Evolutionary conservation across 2,113 vertebrate genomes (phyloP), one percentile per base, ranked within the genome.

Genomic region (Spilogale gracilis): DNA sequence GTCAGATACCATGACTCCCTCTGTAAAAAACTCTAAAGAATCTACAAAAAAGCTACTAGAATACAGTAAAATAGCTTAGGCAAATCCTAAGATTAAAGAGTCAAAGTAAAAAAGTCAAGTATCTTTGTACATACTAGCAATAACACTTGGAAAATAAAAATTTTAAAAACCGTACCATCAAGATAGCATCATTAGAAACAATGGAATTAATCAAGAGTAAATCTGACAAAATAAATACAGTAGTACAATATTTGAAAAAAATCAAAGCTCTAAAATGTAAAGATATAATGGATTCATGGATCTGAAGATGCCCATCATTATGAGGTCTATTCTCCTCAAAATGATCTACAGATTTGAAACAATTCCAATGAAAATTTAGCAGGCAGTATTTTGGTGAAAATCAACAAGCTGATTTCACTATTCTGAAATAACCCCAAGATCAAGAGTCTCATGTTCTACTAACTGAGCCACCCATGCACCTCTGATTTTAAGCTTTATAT

Each of bases 31-130:
- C 32, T 92, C 52, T 61, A 74, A 95, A 23, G 7, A 94, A 82
- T 83, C 73, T 56, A 79, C 9, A 43, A 76, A 78, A 95, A 73
- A 60, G 20, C 30, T 89, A n/a, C 48, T 71, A 63, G 56, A 63
- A 81, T 43, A 87, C 79, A 95, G 84, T 14, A 92, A 95, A 95
- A 16, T 50, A 11, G 60, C 52, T 63, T 48, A 94, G 58, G 58
- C 8, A 94, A 95, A 93, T 65, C 63, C 67, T 93, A 92, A 94
- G 27, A 25, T 54, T 95, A 81, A 20, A 95, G 78, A 88, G 32
- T 83, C 80, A 83, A 65, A 45, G 65, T 63, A 23, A 1, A 96
- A 83, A 54, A 93, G 92, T 43, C 20, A 81, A 80, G 32, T 27
- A 7, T 67, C 71, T 83, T 91, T 71, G 12, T 74, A 82, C 87